Evolutionary conservation across 2,888 invertebrate genomes (phyloP).

Genomic region (Drosophila falleni): DNA sequence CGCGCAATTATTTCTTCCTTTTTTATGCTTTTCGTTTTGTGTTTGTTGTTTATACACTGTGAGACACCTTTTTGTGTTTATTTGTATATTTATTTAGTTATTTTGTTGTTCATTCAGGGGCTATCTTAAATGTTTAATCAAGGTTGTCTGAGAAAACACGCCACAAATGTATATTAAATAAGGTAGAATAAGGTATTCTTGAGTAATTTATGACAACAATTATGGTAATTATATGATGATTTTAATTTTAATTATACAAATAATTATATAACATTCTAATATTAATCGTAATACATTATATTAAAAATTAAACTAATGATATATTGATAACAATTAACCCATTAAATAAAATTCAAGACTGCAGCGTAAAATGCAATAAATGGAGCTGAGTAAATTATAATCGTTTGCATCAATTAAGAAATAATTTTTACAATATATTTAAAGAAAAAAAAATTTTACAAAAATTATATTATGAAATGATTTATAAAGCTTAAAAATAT

Average conservation of each 20-base stretch:
- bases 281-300: no score
- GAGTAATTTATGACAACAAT: not conserved
- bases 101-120: slow-evolving; percentile 11
- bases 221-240: not conserved
- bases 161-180: slow-evolving; percentile 3
- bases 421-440: no score
- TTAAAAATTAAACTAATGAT: no score
- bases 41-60: slow-evolving; percentile 33
- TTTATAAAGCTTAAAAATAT: no score
- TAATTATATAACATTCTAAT: no score
- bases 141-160: slow-evolving; percentile 29
- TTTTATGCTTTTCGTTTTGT: slow-evolving; percentile 4
- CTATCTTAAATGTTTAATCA: slow-evolving; percentile 38
- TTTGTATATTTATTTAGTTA: slow-evolving; percentile 9
- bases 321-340: no score
- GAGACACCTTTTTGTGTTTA: slow-evolving; percentile 55
- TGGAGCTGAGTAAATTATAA: no score
- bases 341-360: no score
- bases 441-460: no score
- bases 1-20: slow-evolving; percentile 70
- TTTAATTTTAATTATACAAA: not conserved
- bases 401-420: no score
- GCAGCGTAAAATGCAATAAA: no score
- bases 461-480: no score
- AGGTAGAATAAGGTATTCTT: not conserved